Conservation (phyloP, 2,888 invertebrate genomes). For the Horisme vitalbata region DNA sequence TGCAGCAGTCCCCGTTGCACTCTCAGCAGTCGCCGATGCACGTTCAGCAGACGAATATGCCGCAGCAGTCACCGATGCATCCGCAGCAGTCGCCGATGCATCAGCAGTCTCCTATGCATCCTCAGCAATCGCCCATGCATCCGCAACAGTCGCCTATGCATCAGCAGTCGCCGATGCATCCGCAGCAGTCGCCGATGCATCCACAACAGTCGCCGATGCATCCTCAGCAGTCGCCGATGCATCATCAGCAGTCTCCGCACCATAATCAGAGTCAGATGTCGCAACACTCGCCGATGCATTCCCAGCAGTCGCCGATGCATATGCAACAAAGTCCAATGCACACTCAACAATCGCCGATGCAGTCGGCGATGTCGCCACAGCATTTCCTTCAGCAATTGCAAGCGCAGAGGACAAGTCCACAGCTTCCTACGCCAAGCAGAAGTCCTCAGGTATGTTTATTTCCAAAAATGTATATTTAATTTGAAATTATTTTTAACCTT, state of each 20-base stretch:
- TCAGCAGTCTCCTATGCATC: slow-evolving; percentile 68
- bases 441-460: slow-evolving; percentile 66
- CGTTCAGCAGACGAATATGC: slow-evolving; percentile 69
- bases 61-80: slow-evolving; percentile 63
- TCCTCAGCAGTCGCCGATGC: slow-evolving; percentile 59
- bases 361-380: slow-evolving; percentile 59
- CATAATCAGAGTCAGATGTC: slow-evolving; percentile 47
- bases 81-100: slow-evolving; percentile 67
- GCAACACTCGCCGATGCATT: slow-evolving; percentile 51
- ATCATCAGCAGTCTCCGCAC: slow-evolving; percentile 60
- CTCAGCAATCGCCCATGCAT: slow-evolving; percentile 57
- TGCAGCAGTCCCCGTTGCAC: slow-evolving; percentile 60
- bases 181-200: slow-evolving; percentile 55
- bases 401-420: slow-evolving; percentile 74
- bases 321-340: slow-evolving; percentile 62
- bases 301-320: slow-evolving; percentile 55
- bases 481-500: no score
- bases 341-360: slow-evolving; percentile 62
- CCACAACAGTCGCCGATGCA: slow-evolving; percentile 61
- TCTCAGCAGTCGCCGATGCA: slow-evolving; percentile 66
- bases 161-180: slow-evolving; percentile 55
- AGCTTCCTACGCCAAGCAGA: slow-evolving; percentile 73
- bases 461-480: no score
- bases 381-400: slow-evolving; percentile 67
- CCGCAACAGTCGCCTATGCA: slow-evolving; percentile 49